Evolutionary conservation across 2,797 vertebrate species (phyloP).

Genomic region (Cirrhinus molitorella): DNA sequence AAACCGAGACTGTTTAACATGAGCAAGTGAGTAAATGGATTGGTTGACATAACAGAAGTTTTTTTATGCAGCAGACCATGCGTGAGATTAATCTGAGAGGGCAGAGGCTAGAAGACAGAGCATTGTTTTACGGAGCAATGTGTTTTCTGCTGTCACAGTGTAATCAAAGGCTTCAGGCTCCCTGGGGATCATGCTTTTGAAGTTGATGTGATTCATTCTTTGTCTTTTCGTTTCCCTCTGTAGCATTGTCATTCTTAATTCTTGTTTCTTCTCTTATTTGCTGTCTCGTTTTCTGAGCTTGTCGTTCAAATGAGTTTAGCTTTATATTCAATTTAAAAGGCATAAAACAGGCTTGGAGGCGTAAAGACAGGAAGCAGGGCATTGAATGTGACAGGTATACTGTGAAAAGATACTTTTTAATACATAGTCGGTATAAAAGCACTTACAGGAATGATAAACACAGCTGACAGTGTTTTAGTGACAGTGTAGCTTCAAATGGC

Average conservation of each 20-base stretch:
- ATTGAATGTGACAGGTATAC: not conserved
- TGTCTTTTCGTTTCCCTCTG: conserved; percentile 1
- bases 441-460: not conserved
- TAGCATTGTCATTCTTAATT: conserved; percentile 22
- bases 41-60: not conserved
- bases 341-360: not conserved
- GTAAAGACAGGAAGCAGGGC: not conserved
- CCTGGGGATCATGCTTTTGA: conserved; percentile 5
- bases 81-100: conserved; percentile 10
- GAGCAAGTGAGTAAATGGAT: conserved; percentile 10
- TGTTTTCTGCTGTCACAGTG: conserved; percentile 36
- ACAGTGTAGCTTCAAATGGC: no score
- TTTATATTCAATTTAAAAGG: not conserved
- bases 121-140: conserved; percentile 18
- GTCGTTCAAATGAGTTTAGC: not conserved
- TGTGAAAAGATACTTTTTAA: not conserved
- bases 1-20: conserved; percentile 27
- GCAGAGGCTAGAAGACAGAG: conserved; percentile 19
- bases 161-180: conserved; percentile 42
- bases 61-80: not conserved
- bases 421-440: not conserved
- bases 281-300: conserved; percentile 5
- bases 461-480: not conserved
- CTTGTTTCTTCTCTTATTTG: conserved; percentile 2
- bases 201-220: conserved; percentile 25